A percentile compares a stretch with the other conserved stretches of the same genome.
phyloP scores from a whole-genome alignment of 2,888 invertebrate species.

The Campoplex capitator region DNA sequence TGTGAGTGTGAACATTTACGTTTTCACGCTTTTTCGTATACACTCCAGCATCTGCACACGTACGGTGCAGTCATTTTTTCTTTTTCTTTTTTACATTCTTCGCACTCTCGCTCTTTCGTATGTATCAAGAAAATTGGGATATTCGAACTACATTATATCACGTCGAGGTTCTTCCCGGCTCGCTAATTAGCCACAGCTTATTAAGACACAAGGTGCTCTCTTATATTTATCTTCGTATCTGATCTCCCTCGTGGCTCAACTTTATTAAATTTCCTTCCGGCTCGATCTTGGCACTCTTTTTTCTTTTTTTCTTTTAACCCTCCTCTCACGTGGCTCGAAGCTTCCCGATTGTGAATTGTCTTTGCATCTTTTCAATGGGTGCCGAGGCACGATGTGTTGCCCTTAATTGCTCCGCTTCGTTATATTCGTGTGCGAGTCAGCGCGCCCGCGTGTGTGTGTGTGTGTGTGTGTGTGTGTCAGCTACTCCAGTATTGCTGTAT shows the following conservation, averaged over 20 bases:
- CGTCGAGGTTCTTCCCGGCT: not conserved
- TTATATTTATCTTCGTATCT: conserved; percentile 27
- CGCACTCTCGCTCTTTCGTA: not conserved
- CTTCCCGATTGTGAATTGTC: not conserved
- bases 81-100: not conserved
- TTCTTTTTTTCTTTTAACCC: not conserved
- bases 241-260: conserved; percentile 33
- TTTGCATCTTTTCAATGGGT: conserved; percentile 21
- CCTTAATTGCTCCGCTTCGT: conserved; percentile 69
- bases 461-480: not conserved
- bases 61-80: not conserved
- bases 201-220: conserved; percentile 13
- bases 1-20: conserved; percentile 73
- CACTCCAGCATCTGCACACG: not conserved
- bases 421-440: conserved; percentile 21
- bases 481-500: conserved; percentile 5
- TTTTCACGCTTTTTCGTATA: not conserved
- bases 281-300: not conserved
- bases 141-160: not conserved
- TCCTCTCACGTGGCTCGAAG: not conserved
- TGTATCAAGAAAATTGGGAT: not conserved
- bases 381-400: conserved; percentile 55
- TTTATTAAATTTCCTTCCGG: not conserved
- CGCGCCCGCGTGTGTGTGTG: not conserved
- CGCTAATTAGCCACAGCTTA: conserved; percentile 5